These are phyloP conservation scores for Nephrotoma guestfalica DNA, from an alignment of 2,888 invertebrate species.

Conservation along the genomic window DNA sequence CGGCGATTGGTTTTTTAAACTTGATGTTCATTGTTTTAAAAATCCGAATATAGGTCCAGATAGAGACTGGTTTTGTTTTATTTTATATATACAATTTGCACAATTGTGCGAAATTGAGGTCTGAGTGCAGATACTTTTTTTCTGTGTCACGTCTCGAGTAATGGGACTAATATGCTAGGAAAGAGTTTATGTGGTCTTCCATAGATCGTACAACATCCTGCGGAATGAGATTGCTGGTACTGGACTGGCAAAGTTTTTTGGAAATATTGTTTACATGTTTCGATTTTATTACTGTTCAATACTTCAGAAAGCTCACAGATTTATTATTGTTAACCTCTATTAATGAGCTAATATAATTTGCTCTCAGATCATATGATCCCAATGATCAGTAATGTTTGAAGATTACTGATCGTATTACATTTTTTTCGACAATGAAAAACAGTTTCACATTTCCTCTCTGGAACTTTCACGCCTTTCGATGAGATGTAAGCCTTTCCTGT, in stretches of 20 bases:
- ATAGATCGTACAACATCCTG: background rate
- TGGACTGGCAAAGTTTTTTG: background rate
- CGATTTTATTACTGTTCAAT: no score
- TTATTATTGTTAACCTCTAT: background rate
- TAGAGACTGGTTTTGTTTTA: no score
- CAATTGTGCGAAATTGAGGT: background rate
- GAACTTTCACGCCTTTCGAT: background rate
- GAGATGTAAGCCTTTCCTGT: background rate
- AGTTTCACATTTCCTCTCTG: background rate
- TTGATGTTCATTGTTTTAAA: background rate
- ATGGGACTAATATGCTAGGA: background rate
- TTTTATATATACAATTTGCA: background rate
- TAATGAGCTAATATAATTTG: background rate
- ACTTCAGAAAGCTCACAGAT: no score
- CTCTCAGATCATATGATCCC: background rate
- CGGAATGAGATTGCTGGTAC: background rate
- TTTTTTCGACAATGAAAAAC: background rate
- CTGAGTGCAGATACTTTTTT: background rate
- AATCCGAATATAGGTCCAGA: no score
- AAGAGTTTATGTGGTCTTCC: background rate
- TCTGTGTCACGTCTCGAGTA: background rate
- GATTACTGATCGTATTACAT: background rate
- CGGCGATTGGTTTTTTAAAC: background rate
- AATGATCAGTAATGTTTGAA: background rate
- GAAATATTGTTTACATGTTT: background rate